phyloP scores from a whole-genome alignment of 30 jellyfish, hydroid and myxozoan species.

The Aurelia aurita complex sp. Pacific region DNA sequence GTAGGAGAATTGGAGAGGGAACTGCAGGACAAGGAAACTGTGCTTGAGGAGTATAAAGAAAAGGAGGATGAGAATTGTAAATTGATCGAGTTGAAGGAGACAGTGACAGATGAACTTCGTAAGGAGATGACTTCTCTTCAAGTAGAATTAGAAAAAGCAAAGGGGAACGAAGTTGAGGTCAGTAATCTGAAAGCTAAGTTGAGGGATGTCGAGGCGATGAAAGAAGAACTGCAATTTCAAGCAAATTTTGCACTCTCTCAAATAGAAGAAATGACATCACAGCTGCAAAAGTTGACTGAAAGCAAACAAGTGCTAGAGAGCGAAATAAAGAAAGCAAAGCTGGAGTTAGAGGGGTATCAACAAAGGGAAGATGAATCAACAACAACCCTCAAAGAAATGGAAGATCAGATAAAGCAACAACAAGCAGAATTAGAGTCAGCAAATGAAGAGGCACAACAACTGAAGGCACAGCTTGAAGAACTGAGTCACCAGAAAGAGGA shows the following conservation, averaged over 20 bases:
- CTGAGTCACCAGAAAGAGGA: slow-evolving; percentile 24
- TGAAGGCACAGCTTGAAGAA: slow-evolving; percentile 39
- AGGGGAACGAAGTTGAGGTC: slow-evolving; percentile 5
- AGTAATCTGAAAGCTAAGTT: slow-evolving; percentile 13
- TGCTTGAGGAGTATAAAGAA: neutral
- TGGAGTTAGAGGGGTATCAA: neutral
- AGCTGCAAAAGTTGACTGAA: neutral
- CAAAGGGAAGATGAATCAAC: neutral
- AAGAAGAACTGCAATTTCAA: slow-evolving; percentile 30
- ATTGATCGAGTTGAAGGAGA: slow-evolving; percentile 6
- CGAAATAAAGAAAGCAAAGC: neutral
- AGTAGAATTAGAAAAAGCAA: slow-evolving; percentile 11
- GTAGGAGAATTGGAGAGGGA: neutral
- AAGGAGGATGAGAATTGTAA: neutral
- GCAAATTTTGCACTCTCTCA: slow-evolving; percentile 45
- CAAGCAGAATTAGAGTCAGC: slow-evolving; percentile 15
- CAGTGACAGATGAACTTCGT: slow-evolving; percentile 1
- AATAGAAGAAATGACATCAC: slow-evolving; percentile 31
- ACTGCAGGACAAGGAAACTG: slow-evolving; percentile 14
- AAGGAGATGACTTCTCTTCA: slow-evolving; percentile 4
- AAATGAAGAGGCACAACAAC: slow-evolving; percentile 11
- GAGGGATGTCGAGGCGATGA: slow-evolving; percentile 33
- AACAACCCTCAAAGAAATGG: neutral
- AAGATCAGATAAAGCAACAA: neutral
- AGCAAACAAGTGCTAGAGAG: neutral